Evolutionary conservation across 1,140 invertebrate species (phyloP), one percentile per base, ranked within the genome.

Genomic region (Trichonephila clavata): DNA sequence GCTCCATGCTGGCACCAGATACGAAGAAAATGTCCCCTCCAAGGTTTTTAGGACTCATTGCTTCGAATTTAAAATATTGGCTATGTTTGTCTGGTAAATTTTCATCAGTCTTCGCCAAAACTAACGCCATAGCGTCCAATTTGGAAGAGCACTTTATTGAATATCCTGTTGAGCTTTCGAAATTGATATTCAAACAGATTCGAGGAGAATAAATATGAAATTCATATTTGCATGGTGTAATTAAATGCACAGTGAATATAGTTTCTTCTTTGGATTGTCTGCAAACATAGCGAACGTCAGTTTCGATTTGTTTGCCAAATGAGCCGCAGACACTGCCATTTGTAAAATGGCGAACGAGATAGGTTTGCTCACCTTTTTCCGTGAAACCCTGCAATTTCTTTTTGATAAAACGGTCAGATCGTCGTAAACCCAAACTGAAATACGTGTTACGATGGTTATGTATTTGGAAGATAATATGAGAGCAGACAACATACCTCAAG

Each of bases 201-300:
- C 71, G 27, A 7, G 71, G 71, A 1, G 71, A 32, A 77, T 32
- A 77, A 32, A 77, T 77, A 18, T 32, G 27, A 18, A 77, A 39
- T 77, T 77, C 71, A 77, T 39, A 77, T 16, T 6, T 39, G 71
- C 71, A 77, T 20, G 27, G 27, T 32, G 71, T 32, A 2, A 39
- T 39, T 77, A 18, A 13, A 16, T 77, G 71, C 71, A 77, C 5
- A 7, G 2, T 32, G 16, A 77, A 32, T 39, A 77, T 20, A 39
- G 13, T 13, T 39, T 77, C 71, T 20, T 77, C 71, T 77, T 77
- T 77, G 27, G 27, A 77, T 77, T 77, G 71, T 77, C 71, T 77
- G 32, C 71, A 77, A 27, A 77, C 16, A 20, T 32, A 77, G 14
- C 71, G 27, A 27, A 77, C 27, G 32, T 18, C 18, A 13, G 71